A percentile compares a stretch with the other conserved stretches of the same genome.
phyloP scores from a whole-genome alignment of 1,140 invertebrate species.

The Drosophila novamexicana region DNA sequence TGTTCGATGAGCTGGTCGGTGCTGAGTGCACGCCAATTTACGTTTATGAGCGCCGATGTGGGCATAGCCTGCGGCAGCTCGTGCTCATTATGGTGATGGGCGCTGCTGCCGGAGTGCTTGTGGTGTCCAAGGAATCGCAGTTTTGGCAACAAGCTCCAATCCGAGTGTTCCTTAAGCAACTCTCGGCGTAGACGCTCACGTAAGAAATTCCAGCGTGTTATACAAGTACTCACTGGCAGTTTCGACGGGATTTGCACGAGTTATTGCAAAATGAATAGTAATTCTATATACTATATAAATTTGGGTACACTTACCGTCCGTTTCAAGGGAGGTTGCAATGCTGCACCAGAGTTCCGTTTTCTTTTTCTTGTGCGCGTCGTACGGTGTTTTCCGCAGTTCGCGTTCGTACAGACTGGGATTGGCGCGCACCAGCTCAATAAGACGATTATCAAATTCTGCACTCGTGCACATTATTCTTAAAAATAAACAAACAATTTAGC shows the following conservation, averaged over 20 bases:
- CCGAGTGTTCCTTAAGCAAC: conserved; percentile 56
- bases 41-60: conserved; percentile 1
- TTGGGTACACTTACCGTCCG: conserved; percentile 54
- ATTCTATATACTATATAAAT: background rate
- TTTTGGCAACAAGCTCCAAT: conserved; percentile 64
- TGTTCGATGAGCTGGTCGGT: conserved; percentile 49
- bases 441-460: conserved; percentile 52
- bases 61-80: conserved; percentile 16
- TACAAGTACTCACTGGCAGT: conserved; percentile 52
- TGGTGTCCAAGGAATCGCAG: conserved; percentile 58
- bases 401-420: conserved; percentile 65
- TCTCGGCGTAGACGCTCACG: conserved; percentile 54
- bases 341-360: conserved; percentile 66
- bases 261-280: background rate
- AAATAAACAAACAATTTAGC: conserved; percentile 13
- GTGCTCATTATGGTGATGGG: conserved; percentile 20
- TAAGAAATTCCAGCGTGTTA: conserved; percentile 67
- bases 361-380: conserved; percentile 46
- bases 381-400: conserved; percentile 56
- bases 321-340: conserved; percentile 63
- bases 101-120: conserved; percentile 20
- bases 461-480: conserved; percentile 27
- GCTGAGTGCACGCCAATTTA: conserved; percentile 25
- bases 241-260: background rate
- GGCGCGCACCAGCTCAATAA: conserved; percentile 62